These are phyloP conservation scores for Oreonectes daqikongensis DNA, from an alignment of 2,797 vertebrate genomes.

Conservation along the genomic window DNA sequence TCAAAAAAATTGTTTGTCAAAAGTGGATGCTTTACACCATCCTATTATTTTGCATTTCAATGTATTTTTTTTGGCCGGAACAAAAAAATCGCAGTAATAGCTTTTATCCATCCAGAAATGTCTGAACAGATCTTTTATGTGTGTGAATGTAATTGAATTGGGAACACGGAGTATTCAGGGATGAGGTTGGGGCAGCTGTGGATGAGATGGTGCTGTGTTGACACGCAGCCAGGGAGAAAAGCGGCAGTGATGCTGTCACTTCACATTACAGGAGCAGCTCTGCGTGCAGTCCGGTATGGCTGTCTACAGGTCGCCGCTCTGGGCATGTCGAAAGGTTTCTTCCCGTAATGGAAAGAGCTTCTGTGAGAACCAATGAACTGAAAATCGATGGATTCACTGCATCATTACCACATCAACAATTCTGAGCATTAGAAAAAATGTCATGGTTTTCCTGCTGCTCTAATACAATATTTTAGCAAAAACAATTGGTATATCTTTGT, in stretches of 20 bases:
- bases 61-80: constrained; percentile 11
- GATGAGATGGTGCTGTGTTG: constrained; percentile 26
- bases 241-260: constrained; percentile 19
- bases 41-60: background rate
- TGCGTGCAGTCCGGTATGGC: constrained; percentile 6
- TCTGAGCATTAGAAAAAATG: background rate
- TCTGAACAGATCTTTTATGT: constrained; percentile 14
- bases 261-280: constrained; percentile 30
- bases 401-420: background rate
- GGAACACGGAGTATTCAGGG: constrained; percentile 12
- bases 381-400: background rate
- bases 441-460: too few relatives aligned
- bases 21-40: constrained; percentile 7
- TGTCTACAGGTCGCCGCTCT: background rate
- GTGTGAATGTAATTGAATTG: constrained; percentile 32
- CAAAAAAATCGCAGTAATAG: background rate
- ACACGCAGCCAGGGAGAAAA: constrained; percentile 28
- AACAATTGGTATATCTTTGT: too few relatives aligned
- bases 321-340: background rate
- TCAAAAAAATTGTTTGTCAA: background rate
- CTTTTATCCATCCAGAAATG: background rate
- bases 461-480: too few relatives aligned
- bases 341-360: background rate
- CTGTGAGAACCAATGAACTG: constrained; percentile 1
- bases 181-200: constrained; percentile 31